Conservation (phyloP, 2,113 vertebrate genomes). For the Labrus mixtus region DNA sequence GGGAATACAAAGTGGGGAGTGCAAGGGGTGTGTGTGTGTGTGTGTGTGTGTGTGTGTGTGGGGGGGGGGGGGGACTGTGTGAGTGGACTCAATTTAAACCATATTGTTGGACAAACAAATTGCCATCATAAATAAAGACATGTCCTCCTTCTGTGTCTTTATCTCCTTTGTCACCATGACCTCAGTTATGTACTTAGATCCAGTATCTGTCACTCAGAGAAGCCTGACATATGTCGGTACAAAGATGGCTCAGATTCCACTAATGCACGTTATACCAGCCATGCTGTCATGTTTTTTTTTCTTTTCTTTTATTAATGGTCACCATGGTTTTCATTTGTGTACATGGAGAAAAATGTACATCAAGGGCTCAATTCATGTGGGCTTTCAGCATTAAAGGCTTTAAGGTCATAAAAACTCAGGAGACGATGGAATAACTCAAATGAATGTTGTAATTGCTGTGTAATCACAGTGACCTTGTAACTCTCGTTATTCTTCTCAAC, state of each 20-base stretch:
- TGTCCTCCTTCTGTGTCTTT: constrained; percentile 4
- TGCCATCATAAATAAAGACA: constrained; percentile 49
- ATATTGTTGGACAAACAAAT: constrained; percentile 67
- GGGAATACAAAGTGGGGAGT: constrained; percentile 73
- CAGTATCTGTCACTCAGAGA: constrained; percentile 22
- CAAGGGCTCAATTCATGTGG: background rate
- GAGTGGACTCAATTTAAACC: constrained; percentile 71
- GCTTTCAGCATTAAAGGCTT: constrained; percentile 6
- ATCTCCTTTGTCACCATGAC: constrained; percentile 3
- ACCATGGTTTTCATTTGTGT: constrained; percentile 3
- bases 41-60: too few species aligned
- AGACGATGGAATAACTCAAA: constrained; percentile 34
- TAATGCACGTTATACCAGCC: background rate
- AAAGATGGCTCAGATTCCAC: constrained; percentile 13
- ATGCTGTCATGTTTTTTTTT: background rate
- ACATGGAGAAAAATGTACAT: background rate
- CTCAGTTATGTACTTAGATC: constrained; percentile 16
- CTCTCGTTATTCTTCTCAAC: constrained; percentile 39
- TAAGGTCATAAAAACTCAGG: constrained; percentile 32
- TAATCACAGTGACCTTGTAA: constrained; percentile 36
- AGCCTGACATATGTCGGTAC: constrained; percentile 11
- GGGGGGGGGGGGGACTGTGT: constrained; percentile 19
- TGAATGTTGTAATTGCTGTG: constrained; percentile 53
- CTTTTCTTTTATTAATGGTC: background rate
- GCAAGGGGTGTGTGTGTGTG: too few species aligned